Evolutionary conservation across 2,797 vertebrate genomes (phyloP).

Genomic region (Arnoldichthys spilopterus): DNA sequence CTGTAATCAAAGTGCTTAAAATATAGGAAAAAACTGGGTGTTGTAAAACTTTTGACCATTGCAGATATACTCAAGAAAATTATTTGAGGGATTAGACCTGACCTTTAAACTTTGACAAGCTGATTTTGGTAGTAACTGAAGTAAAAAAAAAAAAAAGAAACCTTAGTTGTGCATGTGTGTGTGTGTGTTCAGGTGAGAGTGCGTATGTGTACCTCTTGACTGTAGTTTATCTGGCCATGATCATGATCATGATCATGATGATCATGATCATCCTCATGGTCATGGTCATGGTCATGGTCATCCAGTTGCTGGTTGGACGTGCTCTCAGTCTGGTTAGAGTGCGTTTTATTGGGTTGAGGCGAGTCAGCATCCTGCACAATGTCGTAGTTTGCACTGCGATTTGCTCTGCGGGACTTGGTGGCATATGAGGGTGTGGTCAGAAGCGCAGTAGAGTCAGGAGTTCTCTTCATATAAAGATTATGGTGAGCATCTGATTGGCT

Average conservation of each 20-base stretch:
- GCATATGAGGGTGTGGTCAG: constrained; percentile 45
- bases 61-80: too few relatives aligned
- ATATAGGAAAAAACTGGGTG: too few relatives aligned
- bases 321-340: constrained; percentile 36
- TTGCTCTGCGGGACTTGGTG: constrained; percentile 38
- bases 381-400: constrained; percentile 49
- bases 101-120: too few relatives aligned
- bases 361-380: constrained; percentile 20
- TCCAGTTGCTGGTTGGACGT: constrained; percentile 9
- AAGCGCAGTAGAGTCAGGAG: constrained; percentile 42
- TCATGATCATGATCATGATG: neutral
- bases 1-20: too few relatives aligned
- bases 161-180: too few relatives aligned
- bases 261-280: too few relatives aligned
- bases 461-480: constrained; percentile 59
- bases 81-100: too few relatives aligned
- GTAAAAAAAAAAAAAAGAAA: too few relatives aligned
- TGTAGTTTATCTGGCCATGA: constrained; percentile 26
- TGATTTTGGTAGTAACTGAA: too few relatives aligned
- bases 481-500: constrained; percentile 45
- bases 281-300: constrained; percentile 15
- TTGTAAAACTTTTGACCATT: too few relatives aligned
- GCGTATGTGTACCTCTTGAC: constrained; percentile 63
- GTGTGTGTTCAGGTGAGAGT: neutral
- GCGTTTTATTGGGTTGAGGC: constrained; percentile 14